Conservation (phyloP, 2,888 invertebrate genomes). For the Eudasyphora cyanicolor region DNA sequence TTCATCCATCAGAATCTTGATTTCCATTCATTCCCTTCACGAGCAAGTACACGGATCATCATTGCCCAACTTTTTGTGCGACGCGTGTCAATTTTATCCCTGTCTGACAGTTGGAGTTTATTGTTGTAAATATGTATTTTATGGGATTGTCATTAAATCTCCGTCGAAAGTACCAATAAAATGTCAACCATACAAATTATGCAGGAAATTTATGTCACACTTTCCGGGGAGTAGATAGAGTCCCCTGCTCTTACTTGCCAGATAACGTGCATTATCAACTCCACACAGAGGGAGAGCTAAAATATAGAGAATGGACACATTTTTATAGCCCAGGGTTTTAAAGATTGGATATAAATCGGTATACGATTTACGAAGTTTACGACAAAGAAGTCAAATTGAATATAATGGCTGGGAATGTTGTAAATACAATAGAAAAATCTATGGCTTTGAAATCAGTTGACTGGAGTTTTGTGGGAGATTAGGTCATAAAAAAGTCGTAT, state of each 20-base stretch:
- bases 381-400: slow-evolving; percentile 21
- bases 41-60: slow-evolving; percentile 40
- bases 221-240: slow-evolving; percentile 1
- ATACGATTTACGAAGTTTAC: slow-evolving; percentile 8
- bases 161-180: slow-evolving; percentile 55
- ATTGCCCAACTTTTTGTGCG: background rate
- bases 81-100: slow-evolving; percentile 53
- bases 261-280: no score
- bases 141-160: slow-evolving; percentile 61
- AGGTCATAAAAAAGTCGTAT: background rate
- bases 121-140: slow-evolving; percentile 48
- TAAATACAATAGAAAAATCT: background rate
- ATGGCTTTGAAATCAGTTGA: background rate
- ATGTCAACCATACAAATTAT: slow-evolving; percentile 63
- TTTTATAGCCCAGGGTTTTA: background rate
- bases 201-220: slow-evolving; percentile 47
- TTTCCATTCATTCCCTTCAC: background rate
- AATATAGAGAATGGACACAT: background rate
- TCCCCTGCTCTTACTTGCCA: no score
- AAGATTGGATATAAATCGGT: no score
- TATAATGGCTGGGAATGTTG: background rate
- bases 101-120: slow-evolving; percentile 26
- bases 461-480: background rate
- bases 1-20: no score
- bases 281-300: no score